Evolutionary conservation across 2,113 vertebrate species (phyloP).

Genomic region (Sceloporus tristichus): DNA sequence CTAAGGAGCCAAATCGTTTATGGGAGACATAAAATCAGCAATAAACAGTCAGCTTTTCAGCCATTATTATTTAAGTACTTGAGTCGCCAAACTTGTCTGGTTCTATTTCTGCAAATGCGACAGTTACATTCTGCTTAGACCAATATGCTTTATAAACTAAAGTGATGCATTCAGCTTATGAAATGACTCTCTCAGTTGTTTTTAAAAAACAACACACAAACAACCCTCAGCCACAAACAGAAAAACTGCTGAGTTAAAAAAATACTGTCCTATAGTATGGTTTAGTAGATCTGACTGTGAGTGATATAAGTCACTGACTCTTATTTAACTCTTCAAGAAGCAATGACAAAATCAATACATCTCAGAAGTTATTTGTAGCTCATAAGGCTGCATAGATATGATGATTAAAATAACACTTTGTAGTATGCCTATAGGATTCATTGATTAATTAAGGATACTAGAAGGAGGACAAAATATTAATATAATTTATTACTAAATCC

Average conservation of each 20-base stretch:
- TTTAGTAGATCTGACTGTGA: conserved; percentile 52
- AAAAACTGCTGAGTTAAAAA: conserved; percentile 55
- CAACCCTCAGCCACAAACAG: conserved; percentile 42
- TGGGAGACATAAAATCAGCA: conserved; percentile 27
- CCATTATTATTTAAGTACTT: conserved; percentile 60
- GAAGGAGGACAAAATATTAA: conserved; percentile 29
- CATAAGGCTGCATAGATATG: conserved; percentile 21
- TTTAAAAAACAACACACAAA: too few species aligned
- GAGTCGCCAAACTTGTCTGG: conserved; percentile 48
- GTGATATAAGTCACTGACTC: conserved; percentile 54
- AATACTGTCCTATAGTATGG: conserved; percentile 14
- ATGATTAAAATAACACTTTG: conserved; percentile 38
- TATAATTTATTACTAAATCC: not conserved
- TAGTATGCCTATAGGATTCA: not conserved
- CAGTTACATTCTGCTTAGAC: conserved; percentile 43
- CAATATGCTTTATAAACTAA: conserved; percentile 45
- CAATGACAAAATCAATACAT: conserved; percentile 44
- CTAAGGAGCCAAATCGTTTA: conserved; percentile 39
- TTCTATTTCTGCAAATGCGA: conserved; percentile 58
- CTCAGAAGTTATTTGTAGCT: conserved; percentile 38
- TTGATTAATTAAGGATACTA: conserved; percentile 26
- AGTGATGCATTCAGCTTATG: conserved; percentile 59
- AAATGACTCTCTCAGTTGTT: conserved; percentile 56
- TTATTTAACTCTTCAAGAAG: conserved; percentile 36
- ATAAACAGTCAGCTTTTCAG: conserved; percentile 54